Percentiles rank a stretch among this genome's conserved stretches.
Conservation (phyloP, 2,888 invertebrate genomes). For the Cylindroiulus punctatus region DNA sequence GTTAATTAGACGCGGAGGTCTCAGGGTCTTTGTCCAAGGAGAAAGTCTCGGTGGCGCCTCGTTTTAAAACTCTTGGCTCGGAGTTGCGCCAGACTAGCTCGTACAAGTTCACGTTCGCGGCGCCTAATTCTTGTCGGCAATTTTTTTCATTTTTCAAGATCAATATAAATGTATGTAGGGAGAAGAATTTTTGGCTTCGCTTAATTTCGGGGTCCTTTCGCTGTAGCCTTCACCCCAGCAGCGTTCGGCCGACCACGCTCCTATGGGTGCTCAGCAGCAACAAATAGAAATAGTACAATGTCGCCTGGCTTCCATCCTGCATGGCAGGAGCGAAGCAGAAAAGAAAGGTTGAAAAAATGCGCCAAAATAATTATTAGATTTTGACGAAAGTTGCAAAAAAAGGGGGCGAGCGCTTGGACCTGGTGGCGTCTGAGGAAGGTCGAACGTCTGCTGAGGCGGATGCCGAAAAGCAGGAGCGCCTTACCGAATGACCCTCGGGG, state of each 20-base stretch:
- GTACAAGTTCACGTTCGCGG: constrained; percentile 44
- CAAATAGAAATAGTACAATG: neutral
- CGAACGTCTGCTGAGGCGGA: neutral
- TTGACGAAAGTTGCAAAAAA: neutral
- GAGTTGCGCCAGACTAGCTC: constrained; percentile 5
- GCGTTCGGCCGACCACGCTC: neutral
- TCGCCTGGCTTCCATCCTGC: neutral
- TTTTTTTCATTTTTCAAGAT: constrained; percentile 38
- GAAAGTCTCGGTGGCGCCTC: constrained; percentile 46
- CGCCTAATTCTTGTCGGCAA: constrained; percentile 38
- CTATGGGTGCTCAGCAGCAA: neutral
- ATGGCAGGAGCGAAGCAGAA: neutral
- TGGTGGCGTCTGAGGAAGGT: constrained; percentile 49
- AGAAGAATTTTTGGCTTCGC: constrained; percentile 53
- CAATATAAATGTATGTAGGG: constrained; percentile 38
- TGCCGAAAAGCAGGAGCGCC: neutral
- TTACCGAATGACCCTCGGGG: neutral
- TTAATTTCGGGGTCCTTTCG: constrained; percentile 14
- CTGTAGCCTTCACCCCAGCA: neutral
- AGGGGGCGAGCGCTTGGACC: constrained; percentile 16
- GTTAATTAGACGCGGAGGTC: constrained; percentile 52
- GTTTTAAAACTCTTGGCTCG: constrained; percentile 40
- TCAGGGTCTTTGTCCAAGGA: constrained; percentile 52
- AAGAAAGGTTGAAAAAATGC: neutral
- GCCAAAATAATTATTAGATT: constrained; percentile 8